Evolutionary conservation across 2,113 vertebrate species (phyloP), one percentile per base, ranked within the genome.

Genomic region (Cricetomys ansorgei): DNA sequence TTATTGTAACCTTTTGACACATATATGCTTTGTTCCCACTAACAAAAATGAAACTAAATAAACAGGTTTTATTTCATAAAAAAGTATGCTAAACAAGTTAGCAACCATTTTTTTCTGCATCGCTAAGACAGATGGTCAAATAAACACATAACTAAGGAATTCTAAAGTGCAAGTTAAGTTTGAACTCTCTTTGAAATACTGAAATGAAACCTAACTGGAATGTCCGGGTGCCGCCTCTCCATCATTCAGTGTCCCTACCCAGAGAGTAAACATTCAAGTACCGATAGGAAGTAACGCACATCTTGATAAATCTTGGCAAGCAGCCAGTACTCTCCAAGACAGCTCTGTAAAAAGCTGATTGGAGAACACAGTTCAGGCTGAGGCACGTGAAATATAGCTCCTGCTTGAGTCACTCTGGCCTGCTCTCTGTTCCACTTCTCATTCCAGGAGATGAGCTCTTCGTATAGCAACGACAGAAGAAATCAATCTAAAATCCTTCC

Each of bases 1-100:
- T 59, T 94, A 72, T 31, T 93, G 16, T 85, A 65, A 94, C 31
- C 9, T 84, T 64, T 76, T 25, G 53, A 19, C 40, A 29, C 75
- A 10, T 90, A 12, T 81, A 37, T 76, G 1, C 19, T 73, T 17
- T 94, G 8, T 80, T 45, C 21, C 50, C 57, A 80, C 59, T 91
- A 93, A 79, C 13, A 93, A 64, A 93, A 93, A 89, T 91, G 90
- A 88, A 94, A 53, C 34, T 37, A 81, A 92, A 27, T 25, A 88
- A 88, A 67, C 7, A 65, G 48, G 75, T 17, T 45, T 89, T 67
- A 59, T 27, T 73, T 62, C 43, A 45, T 79, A 16, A 87, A n/a
- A 90, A 65, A 31, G n/a, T n/a, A 4, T 3, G 3, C 43, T 43
- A 80, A 50, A 67, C 25, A 94, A 89, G 23, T 81, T 86, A 77